A percentile compares a stretch with the other conserved stretches of the same genome.
phyloP scores from a whole-genome alignment of 2,797 vertebrate species.

The Myiotriccus ornatus region DNA sequence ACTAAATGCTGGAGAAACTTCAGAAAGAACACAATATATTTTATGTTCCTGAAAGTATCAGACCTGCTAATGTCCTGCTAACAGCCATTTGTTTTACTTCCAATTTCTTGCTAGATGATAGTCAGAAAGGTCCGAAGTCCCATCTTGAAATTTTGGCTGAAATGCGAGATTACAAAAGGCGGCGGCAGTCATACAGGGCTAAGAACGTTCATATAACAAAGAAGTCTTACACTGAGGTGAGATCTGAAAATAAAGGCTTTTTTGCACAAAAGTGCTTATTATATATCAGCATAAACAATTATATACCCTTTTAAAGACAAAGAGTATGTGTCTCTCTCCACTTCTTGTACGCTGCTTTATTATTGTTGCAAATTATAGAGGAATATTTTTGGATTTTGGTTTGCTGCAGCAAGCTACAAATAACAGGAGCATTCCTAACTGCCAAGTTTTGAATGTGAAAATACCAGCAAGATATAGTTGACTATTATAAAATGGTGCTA shows the following conservation, averaged over 20 bases:
- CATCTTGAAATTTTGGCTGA: slow-evolving; percentile 96
- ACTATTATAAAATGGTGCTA: neutral
- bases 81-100: neutral
- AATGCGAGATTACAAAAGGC: slow-evolving; percentile 97
- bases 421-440: neutral
- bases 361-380: neutral
- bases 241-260: neutral
- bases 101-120: slow-evolving; percentile 76
- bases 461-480: neutral
- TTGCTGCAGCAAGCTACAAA: neutral
- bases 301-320: neutral
- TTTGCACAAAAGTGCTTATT: neutral
- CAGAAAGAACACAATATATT: neutral
- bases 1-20: neutral
- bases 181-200: slow-evolving; percentile 94
- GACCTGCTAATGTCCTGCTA: neutral
- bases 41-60: neutral
- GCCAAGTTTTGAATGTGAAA: neutral
- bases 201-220: slow-evolving; percentile 99
- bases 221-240: slow-evolving; percentile 96
- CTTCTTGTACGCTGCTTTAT: neutral
- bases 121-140: slow-evolving; percentile 90
- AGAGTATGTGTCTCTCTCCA: neutral
- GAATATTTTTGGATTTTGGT: neutral
- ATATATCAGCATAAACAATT: neutral